Percentiles rank a stretch among this genome's conserved stretches.
phyloP scores from a whole-genome alignment of 2,797 vertebrate genomes.

The Periparus ater region DNA sequence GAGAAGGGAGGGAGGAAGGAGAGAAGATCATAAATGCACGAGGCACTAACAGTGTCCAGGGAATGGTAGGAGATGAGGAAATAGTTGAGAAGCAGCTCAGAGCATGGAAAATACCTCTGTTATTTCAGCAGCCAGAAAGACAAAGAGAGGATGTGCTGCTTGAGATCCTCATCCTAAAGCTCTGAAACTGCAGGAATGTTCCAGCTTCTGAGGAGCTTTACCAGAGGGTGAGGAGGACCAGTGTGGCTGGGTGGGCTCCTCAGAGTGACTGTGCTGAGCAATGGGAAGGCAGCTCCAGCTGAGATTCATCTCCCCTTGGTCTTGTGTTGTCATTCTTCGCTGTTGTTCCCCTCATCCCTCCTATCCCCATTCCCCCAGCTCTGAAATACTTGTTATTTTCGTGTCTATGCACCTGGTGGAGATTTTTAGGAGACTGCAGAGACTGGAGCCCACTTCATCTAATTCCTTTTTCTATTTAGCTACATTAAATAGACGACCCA shows the following conservation, averaged over 20 bases:
- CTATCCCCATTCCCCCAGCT: not conserved
- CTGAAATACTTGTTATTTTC: not conserved
- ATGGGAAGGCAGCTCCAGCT: not conserved
- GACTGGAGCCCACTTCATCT: not conserved
- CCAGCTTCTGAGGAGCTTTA: not conserved
- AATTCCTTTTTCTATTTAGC: not conserved
- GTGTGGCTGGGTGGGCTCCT: not conserved
- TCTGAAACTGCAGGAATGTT: not conserved
- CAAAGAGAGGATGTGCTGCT: not conserved
- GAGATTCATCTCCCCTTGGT: not conserved
- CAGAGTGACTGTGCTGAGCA: not conserved
- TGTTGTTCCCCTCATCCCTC: not conserved
- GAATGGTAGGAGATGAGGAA: not conserved
- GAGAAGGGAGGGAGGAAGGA: not conserved
- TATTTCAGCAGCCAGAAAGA: not conserved
- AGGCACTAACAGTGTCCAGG: not conserved
- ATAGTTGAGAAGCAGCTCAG: not conserved
- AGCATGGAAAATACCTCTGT: not conserved
- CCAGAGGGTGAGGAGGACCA: not conserved
- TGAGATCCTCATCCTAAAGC: not conserved
- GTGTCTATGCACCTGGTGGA: not conserved
- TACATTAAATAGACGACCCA: not conserved
- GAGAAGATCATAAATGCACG: fast-evolving
- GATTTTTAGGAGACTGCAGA: not conserved
- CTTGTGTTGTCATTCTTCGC: not conserved